Base-by-base conservation (phyloP, 1,140 invertebrate genomes). In the Pteromalus puparum region DNA sequence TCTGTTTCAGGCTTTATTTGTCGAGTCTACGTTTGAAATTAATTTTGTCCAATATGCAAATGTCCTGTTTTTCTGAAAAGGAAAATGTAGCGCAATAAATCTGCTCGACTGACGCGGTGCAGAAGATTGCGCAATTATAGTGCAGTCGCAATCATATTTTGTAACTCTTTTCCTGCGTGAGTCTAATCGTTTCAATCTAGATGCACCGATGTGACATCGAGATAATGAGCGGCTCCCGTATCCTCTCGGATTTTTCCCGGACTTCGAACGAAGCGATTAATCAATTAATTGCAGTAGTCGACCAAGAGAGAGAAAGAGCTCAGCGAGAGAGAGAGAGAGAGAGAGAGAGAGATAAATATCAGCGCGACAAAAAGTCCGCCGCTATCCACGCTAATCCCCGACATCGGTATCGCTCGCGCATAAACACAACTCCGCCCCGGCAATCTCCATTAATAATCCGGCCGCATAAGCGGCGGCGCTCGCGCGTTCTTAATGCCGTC, bases 401-500 rank as follows among this genome's bases (percentile, higher is more conserved):
- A 70, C 67, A 70, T 70, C 24, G 67, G 12, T 18, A 26, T 61
- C 53, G 21, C 53, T 61, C 53, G 53, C 53, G 53, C 53, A 61
- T 61, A 61, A 61, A 61, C 53, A 61, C 53, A 2, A n/a, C 53
- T 61, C 53, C 21, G 53, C 53, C 53, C 53, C 53, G 53, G 53
- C 18, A 61, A 61, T 70, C 67, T 70, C 67, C 67, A 70, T 70
- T 28, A 70, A 70, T 70, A 70, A 70, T n/a, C 53, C 67, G 9
- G 67, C 67, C 15, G 12, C 30, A 5, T n/a, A 70, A 61, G 53
- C 28, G 4, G 13, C 30, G 30, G 4, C 30, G 30, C 30, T 34
- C 4, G 30, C 61, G 67, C 67, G 24, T 70, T 70, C 28, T 70
- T 70, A 70, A 70, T 70, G 26, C 67, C 3, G 28, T 12, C 67